Percentiles rank a stretch among this genome's conserved stretches.
These are phyloP conservation scores for Xanthorhoe designata DNA, from an alignment of 2,888 invertebrate species.

Conservation along the genomic window DNA sequence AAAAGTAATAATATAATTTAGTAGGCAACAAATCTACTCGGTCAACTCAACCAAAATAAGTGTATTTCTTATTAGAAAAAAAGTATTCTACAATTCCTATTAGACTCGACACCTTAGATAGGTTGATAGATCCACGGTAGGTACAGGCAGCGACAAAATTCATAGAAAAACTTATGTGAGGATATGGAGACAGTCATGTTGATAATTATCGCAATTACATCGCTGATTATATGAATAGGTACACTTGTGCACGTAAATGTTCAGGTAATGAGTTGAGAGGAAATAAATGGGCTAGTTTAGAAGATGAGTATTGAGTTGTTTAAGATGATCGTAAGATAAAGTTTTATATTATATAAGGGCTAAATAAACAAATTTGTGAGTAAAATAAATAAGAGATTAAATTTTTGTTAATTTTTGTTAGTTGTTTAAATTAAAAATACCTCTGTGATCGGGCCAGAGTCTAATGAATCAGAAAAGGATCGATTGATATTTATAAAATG, in stretches of 20 bases:
- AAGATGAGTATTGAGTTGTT: not conserved
- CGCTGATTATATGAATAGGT: slow-evolving; percentile 35
- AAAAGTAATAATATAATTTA: no score
- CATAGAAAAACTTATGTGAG: slow-evolving; percentile 31
- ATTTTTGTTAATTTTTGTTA: no score
- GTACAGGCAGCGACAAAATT: slow-evolving; percentile 27
- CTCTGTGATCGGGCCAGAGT: no score
- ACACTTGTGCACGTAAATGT: slow-evolving; percentile 19
- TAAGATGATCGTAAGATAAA: not conserved
- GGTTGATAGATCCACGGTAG: slow-evolving; percentile 8
- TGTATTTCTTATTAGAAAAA: no score
- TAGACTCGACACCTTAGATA: not conserved
- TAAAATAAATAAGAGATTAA: no score
- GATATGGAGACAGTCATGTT: slow-evolving; percentile 34
- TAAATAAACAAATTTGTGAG: no score
- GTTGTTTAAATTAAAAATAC: no score
- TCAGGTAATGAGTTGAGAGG: not conserved
- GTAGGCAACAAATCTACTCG: no score
- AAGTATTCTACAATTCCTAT: not conserved
- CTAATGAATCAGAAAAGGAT: no score
- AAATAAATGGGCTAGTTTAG: not conserved
- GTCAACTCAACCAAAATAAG: no score
- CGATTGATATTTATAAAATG: no score
- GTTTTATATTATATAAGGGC: not conserved
- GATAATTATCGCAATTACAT: slow-evolving; percentile 40